A percentile compares a stretch with the other conserved stretches of the same genome.
phyloP scores from a whole-genome alignment of 2,888 invertebrate genomes.

The Reticulitermes lucifugus region DNA sequence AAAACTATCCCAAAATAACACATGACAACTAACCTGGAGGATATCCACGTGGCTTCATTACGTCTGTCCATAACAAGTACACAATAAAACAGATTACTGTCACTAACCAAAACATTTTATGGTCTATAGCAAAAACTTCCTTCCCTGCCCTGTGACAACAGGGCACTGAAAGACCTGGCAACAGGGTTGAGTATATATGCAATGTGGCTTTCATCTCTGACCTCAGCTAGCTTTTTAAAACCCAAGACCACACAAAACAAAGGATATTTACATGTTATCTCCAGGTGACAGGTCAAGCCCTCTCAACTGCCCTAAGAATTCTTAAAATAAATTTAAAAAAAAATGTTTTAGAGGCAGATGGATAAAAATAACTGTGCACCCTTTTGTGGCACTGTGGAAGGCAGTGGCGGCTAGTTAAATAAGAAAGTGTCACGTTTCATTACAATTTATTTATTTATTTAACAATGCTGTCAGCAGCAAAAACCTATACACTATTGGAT shows the following conservation, averaged over 20 bases:
- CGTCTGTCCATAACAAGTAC: constrained; percentile 52
- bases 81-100: neutral
- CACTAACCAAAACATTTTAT: neutral
- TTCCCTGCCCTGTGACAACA: neutral
- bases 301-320: neutral
- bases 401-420: neutral
- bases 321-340: neutral
- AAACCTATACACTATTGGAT: too few relatives aligned
- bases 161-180: neutral
- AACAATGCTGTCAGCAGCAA: too few relatives aligned
- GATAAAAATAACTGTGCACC: neutral
- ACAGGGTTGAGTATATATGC: neutral
- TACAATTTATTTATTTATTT: too few relatives aligned
- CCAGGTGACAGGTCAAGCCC: neutral
- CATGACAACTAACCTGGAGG: constrained; percentile 65
- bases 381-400: neutral
- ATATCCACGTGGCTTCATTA: constrained; percentile 65
- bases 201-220: neutral
- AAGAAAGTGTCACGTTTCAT: too few relatives aligned
- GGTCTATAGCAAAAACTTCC: neutral
- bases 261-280: neutral
- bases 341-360: neutral
- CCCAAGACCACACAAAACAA: neutral
- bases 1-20: neutral
- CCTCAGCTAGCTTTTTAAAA: neutral